Evolutionary conservation across 2,113 vertebrate species (phyloP), one percentile per base, ranked within the genome.

Genomic region (Pituophis catenifer): DNA sequence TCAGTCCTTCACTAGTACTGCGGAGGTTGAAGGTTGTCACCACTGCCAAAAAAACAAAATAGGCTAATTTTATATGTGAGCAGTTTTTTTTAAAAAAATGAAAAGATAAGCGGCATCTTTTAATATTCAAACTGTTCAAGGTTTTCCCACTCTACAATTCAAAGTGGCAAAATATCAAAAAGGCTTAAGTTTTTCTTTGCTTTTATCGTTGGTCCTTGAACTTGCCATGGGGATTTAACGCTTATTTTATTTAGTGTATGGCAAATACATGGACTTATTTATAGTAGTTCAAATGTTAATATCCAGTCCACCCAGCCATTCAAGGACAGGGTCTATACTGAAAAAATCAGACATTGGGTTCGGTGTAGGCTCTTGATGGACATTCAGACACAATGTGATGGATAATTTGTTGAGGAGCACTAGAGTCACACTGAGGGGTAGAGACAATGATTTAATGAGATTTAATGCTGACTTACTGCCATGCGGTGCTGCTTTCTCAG

Each of bases 401-500:
- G 13, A 15, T 55, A 55, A 17, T 55, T 55, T 55, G 54, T 55
- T 3, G 15, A 17, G 54, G 54, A 55, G 4, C 54, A 55, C 12
- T 15, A 55, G 13, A 55, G 54, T 55, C 54, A 55, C 3, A 55
- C 54, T 17, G 54, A 55, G 13, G 54, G 13, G 54, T 55, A 55
- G 3, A 55, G 4, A 17, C 13, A 55, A 55, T 55, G 54, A 17
- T 55, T 55, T 17, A 15, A 55, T 55, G 54, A 55, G 55, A 4
- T 0, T 0, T 1, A 55, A 38, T 59, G n/a, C 91, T 93, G 92
- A 96, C 99, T 99, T 97, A 99, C 99, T 89, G 99, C 99, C 99
- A 99, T 99, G 92, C 99, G 99, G 96, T 99, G 99, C 95, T 99
- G 98, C 96, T 99, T 99, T 55, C 99, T 98, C 8, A 99, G 98